Percentiles rank a stretch among this genome's conserved stretches.
Evolutionary conservation across 2,113 vertebrate genomes (phyloP).

Genomic region (Erinaceus europaeus): DNA sequence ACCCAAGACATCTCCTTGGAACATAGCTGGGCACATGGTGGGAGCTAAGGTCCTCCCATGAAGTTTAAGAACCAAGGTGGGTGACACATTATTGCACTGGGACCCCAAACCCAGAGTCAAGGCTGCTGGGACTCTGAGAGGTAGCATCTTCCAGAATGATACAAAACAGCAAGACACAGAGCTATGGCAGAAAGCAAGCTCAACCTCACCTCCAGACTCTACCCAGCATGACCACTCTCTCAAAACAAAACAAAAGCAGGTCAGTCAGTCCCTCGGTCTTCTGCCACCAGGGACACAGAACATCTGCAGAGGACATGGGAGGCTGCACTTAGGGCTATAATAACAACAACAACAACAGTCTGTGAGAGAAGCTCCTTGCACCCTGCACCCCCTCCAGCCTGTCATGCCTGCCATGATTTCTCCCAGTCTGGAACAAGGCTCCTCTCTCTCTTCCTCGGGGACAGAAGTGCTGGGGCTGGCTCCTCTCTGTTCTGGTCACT

Average conservation of each 20-base stretch:
- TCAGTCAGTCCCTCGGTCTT: neutral
- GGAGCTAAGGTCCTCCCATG: conserved; percentile 13
- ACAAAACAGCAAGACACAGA: conserved; percentile 14
- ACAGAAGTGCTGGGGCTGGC: too few species aligned
- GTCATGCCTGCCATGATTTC: too few species aligned
- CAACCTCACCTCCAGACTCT: neutral
- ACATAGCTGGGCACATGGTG: neutral
- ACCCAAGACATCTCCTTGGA: conserved; percentile 24
- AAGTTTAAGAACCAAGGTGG: conserved; percentile 19
- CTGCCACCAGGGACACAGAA: too few species aligned
- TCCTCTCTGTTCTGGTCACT: too few species aligned
- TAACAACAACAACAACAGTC: too few species aligned
- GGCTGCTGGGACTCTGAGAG: neutral
- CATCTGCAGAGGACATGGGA: too few species aligned
- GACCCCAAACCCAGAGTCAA: conserved; percentile 27
- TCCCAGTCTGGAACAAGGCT: too few species aligned
- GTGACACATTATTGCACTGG: neutral
- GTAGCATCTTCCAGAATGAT: neutral
- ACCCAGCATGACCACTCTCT: neutral
- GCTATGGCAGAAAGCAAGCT: conserved; percentile 26
- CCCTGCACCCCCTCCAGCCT: too few species aligned
- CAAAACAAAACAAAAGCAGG: conserved; percentile 4
- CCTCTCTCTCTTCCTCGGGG: too few species aligned
- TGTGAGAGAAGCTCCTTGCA: too few species aligned
- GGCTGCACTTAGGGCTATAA: too few species aligned